Evolutionary conservation across 2,797 vertebrate genomes (phyloP).

Genomic region (Fringilla coelebs): DNA sequence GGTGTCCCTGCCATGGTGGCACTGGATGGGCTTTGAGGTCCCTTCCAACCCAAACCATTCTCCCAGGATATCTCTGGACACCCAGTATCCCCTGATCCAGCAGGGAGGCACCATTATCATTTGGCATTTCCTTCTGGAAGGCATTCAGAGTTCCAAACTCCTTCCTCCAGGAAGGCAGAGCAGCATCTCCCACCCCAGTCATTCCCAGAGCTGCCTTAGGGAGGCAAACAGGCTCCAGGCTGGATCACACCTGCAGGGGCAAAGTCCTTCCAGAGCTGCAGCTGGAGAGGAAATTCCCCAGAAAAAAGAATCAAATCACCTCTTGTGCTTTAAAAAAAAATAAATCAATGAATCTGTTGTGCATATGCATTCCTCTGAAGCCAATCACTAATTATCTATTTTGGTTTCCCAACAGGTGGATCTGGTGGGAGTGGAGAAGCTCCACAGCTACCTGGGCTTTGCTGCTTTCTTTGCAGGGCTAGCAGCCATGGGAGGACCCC

Average conservation of each 20-base stretch:
- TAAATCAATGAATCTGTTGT: neutral
- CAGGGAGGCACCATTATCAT: rapidly evolving
- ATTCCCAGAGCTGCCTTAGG: neutral
- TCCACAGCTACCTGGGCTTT: conserved; percentile 89
- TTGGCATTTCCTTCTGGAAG: neutral
- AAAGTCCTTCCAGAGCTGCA: neutral
- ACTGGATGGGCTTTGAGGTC: neutral
- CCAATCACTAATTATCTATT: neutral
- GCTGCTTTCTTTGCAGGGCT: conserved; percentile 90
- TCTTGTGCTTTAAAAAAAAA: neutral
- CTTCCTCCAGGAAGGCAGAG: neutral
- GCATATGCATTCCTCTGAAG: neutral
- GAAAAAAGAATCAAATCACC: neutral
- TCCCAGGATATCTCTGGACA: no score
- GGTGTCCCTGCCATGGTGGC: neutral
- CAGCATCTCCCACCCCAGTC: neutral
- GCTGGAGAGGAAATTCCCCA: neutral
- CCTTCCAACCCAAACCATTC: neutral
- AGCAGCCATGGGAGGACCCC: conserved; percentile 87
- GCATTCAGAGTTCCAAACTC: neutral
- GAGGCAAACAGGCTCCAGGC: neutral
- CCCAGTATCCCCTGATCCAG: neutral
- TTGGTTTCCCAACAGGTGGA: conserved; percentile 81
- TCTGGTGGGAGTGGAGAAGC: conserved; percentile 80
- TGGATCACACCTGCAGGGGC: neutral